phyloP scores from a whole-genome alignment of 2,888 invertebrate genomes.

The Chromoteleia sp. region DNA sequence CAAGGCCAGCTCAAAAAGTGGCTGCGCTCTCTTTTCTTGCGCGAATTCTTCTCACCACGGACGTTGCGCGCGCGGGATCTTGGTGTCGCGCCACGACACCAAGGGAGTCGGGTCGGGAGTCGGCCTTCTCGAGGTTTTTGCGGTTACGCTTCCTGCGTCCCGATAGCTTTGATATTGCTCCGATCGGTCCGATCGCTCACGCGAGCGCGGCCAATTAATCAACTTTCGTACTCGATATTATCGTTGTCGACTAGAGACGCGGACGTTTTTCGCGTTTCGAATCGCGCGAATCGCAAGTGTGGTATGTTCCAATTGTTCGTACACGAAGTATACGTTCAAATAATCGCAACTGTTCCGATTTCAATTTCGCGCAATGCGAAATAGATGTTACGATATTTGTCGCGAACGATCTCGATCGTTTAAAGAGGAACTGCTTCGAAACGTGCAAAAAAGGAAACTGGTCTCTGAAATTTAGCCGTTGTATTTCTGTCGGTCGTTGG shows the following conservation, averaged over 20 bases:
- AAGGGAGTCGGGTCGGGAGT: slow-evolving; percentile 45
- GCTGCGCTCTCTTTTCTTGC: slow-evolving; percentile 73
- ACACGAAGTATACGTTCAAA: no score
- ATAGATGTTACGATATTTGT: no score
- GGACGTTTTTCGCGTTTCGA: no score
- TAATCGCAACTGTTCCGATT: no score
- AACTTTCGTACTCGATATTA: slow-evolving; percentile 26
- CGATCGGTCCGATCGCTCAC: slow-evolving; percentile 49
- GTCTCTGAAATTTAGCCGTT: no score
- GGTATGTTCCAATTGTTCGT: not conserved
- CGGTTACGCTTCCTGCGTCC: slow-evolving; percentile 64
- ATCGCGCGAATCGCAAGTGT: no score
- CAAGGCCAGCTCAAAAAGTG: slow-evolving; percentile 76
- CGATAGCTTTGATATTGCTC: not conserved
- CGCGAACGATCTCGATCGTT: no score
- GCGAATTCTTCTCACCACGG: slow-evolving; percentile 72
- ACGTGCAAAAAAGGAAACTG: no score
- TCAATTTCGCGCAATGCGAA: no score
- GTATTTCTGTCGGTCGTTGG: no score
- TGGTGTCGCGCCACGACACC: slow-evolving; percentile 58
- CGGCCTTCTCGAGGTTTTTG: slow-evolving; percentile 70
- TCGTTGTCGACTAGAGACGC: slow-evolving; percentile 4
- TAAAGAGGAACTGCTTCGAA: no score
- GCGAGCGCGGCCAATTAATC: slow-evolving; percentile 55
- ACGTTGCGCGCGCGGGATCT: slow-evolving; percentile 62